These are phyloP conservation scores for Luffia ferchaultella DNA, from an alignment of 2,888 invertebrate genomes.

Conservation along the genomic window DNA sequence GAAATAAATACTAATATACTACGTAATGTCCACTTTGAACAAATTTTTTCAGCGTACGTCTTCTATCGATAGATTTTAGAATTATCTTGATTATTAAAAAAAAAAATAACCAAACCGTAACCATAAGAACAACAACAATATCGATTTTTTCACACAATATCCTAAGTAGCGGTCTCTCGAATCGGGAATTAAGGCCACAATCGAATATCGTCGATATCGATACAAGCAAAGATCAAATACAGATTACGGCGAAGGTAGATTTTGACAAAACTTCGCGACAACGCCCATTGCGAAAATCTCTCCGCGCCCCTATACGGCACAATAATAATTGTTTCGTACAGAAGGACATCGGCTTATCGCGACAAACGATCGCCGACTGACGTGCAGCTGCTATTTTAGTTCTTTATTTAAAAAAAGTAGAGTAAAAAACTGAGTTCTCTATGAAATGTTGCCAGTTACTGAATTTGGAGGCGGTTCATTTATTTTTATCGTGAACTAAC, in stretches of 20 bases:
- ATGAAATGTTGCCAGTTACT: no score
- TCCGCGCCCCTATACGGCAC: conserved; percentile 15
- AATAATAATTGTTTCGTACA: conserved; percentile 51
- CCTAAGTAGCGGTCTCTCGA: not conserved
- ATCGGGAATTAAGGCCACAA: not conserved
- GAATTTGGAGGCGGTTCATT: no score
- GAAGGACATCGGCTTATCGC: conserved; percentile 50
- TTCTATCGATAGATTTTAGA: no score
- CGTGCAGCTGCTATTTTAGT: conserved; percentile 49
- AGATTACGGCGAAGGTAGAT: not conserved
- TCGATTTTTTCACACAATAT: not conserved
- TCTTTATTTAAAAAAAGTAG: conserved; percentile 29
- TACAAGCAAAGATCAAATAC: conserved; percentile 22
- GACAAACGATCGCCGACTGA: conserved; percentile 34
- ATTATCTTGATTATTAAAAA: no score
- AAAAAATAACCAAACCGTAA: no score
- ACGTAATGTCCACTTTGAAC: no score
- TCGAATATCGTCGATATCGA: conserved; percentile 8
- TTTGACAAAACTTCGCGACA: conserved; percentile 29
- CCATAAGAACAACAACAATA: no score
- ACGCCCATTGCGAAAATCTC: conserved; percentile 44
- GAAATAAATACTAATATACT: no score
- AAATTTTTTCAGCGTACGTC: no score
- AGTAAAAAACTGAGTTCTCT: conserved; percentile 20
- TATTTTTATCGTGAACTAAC: no score